phyloP scores from a whole-genome alignment of 2,113 vertebrate species.

The Hystrix brachyura region DNA sequence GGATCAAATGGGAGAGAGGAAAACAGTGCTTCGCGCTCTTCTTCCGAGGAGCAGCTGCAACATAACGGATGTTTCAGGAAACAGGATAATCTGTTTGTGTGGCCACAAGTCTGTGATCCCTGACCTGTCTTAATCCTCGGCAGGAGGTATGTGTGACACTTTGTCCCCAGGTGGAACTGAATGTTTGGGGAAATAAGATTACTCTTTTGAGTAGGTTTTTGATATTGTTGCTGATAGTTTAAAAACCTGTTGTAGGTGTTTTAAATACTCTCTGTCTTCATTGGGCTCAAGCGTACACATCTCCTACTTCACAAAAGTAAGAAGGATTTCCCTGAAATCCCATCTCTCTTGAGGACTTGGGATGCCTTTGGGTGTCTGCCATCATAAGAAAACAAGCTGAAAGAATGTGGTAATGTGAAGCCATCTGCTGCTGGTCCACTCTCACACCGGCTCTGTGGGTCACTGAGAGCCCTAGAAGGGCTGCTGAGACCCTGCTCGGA shows the following conservation, averaged over 20 bases:
- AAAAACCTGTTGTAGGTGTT: not conserved
- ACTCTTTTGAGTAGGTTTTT: not conserved
- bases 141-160: not conserved
- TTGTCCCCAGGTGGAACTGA: conserved; percentile 67
- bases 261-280: conserved; percentile 9
- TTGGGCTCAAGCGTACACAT: not conserved
- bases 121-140: conserved; percentile 79
- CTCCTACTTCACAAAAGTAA: conserved; percentile 51
- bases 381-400: conserved; percentile 85
- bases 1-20: conserved; percentile 71
- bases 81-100: conserved; percentile 79
- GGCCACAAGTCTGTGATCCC: conserved; percentile 68
- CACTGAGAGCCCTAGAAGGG: conserved; percentile 87
- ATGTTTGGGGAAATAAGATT: not conserved
- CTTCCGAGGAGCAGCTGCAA: conserved; percentile 69
- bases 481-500: conserved; percentile 83
- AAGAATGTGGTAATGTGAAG: conserved; percentile 86
- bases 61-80: conserved; percentile 74
- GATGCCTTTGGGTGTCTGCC: conserved; percentile 69
- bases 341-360: conserved; percentile 73
- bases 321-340: conserved; percentile 48
- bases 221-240: not conserved
- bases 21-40: conserved; percentile 62
- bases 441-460: conserved; percentile 90
- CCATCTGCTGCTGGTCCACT: conserved; percentile 90